A percentile compares a stretch with the other conserved stretches of the same genome.
Conservation (phyloP, 2,113 vertebrate species). For the Microtus richardsoni region DNA sequence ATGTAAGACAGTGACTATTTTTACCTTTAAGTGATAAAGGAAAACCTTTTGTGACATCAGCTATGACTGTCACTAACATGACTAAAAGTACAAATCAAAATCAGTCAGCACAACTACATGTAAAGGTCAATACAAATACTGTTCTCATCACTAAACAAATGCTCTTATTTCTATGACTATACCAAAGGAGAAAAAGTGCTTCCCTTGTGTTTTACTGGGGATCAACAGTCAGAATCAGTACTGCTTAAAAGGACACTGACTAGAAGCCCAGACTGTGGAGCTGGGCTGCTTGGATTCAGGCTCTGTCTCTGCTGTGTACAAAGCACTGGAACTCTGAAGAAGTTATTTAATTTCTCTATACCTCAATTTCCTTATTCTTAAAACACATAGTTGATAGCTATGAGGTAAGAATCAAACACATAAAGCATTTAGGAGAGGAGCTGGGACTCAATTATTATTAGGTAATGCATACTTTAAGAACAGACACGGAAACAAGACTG, state of each 20-base stretch:
- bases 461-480: neutral
- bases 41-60: neutral
- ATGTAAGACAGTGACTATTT: neutral
- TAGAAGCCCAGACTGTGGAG: neutral
- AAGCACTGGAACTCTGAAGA: neutral
- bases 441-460: neutral
- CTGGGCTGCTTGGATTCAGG: neutral
- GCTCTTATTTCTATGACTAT: neutral
- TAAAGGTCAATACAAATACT: neutral
- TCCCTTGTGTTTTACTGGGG: neutral
- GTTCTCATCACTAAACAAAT: neutral
- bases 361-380: conserved; percentile 10
- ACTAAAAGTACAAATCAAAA: neutral
- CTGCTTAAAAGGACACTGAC: neutral
- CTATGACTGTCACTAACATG: neutral
- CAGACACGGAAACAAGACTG: neutral
- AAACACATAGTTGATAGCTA: neutral
- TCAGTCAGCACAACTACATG: neutral
- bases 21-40: neutral
- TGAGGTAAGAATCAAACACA: neutral
- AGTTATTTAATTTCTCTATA: neutral
- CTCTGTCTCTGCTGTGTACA: neutral
- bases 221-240: neutral
- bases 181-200: neutral
- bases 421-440: neutral